phyloP scores from a whole-genome alignment of 2,113 vertebrate genomes.

The Bagarius yarrelli region DNA sequence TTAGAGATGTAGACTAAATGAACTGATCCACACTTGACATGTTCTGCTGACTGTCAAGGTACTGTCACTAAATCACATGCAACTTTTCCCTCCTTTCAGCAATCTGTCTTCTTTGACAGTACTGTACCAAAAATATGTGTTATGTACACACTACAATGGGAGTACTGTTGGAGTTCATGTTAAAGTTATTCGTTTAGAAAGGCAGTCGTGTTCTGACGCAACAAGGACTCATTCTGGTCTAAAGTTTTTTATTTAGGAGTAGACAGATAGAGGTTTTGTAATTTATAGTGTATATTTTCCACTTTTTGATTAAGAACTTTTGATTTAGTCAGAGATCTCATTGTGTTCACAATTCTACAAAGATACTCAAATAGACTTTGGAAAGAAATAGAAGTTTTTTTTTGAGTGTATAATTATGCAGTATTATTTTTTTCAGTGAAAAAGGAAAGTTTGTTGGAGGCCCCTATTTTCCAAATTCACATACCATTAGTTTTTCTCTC shows the following conservation, averaged over 20 bases:
- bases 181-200: slow-evolving; percentile 32
- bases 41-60: slow-evolving; percentile 41
- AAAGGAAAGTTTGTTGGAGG: too few species aligned
- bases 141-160: slow-evolving; percentile 34
- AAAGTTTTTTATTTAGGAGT: neutral
- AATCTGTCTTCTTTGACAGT: slow-evolving; percentile 46
- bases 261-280: slow-evolving; percentile 57
- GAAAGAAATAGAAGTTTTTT: too few species aligned
- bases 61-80: slow-evolving; percentile 27
- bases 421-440: too few species aligned
- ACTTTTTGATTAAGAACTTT: slow-evolving; percentile 69
- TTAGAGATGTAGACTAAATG: slow-evolving; percentile 4
- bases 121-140: slow-evolving; percentile 43
- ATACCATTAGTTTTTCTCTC: too few species aligned
- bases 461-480: too few species aligned
- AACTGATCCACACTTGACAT: slow-evolving; percentile 39
- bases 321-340: slow-evolving; percentile 68
- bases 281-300: slow-evolving; percentile 60
- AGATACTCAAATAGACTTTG: too few species aligned
- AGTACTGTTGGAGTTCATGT: slow-evolving; percentile 44
- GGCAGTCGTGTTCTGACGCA: slow-evolving; percentile 46
- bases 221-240: slow-evolving; percentile 23
- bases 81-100: slow-evolving; percentile 39
- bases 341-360: slow-evolving; percentile 47
- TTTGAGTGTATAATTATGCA: too few species aligned